Percentiles rank a stretch among this genome's conserved stretches.
These are phyloP conservation scores for Hesperia comma DNA, from an alignment of 2,888 invertebrate genomes.

Conservation along the genomic window DNA sequence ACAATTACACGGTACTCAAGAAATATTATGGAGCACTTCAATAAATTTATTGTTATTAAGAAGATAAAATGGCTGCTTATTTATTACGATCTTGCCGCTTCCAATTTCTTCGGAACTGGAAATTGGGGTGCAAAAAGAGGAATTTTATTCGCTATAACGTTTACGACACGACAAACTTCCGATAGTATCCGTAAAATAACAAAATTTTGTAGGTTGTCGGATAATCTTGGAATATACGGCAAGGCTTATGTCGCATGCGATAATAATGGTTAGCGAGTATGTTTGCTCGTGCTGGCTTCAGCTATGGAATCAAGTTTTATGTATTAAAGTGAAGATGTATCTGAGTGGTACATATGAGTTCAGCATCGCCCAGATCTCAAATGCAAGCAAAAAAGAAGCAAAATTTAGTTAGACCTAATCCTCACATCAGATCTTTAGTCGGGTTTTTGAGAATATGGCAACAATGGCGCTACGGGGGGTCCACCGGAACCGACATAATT, in stretches of 20 bases:
- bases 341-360: too few relatives aligned
- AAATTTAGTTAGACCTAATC: too few relatives aligned
- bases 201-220: slow-evolving; percentile 27
- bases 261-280: slow-evolving; percentile 36
- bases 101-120: slow-evolving; percentile 33
- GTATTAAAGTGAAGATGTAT: too few relatives aligned
- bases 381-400: too few relatives aligned
- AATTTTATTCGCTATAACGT: slow-evolving; percentile 34
- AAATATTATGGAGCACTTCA: not conserved
- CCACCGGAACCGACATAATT: too few relatives aligned
- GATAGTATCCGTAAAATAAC: slow-evolving; percentile 28
- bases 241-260: slow-evolving; percentile 36
- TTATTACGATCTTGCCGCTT: slow-evolving; percentile 29
- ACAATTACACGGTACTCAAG: not conserved
- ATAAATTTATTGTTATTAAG: slow-evolving; percentile 31
- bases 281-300: not conserved
- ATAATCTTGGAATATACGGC: slow-evolving; percentile 35
- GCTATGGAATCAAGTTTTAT: too few relatives aligned
- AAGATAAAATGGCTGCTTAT: slow-evolving; percentile 33
- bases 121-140: slow-evolving; percentile 31
- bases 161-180: slow-evolving; percentile 35
- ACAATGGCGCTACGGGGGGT: too few relatives aligned
- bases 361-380: too few relatives aligned
- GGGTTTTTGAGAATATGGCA: too few relatives aligned
- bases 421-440: too few relatives aligned